Conservation (phyloP, 2,888 invertebrate species). For the Euproctis similis region DNA sequence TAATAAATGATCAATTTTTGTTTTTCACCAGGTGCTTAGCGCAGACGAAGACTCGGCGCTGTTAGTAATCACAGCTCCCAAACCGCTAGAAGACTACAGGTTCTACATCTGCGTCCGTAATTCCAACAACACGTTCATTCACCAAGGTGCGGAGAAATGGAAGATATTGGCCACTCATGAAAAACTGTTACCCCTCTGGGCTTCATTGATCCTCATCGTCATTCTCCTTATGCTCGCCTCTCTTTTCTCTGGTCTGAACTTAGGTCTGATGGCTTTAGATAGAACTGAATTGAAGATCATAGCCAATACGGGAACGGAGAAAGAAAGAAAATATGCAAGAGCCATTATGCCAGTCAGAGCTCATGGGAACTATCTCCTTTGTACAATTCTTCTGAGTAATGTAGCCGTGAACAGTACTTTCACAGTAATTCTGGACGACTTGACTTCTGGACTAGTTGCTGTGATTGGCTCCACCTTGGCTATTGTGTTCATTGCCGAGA, state of each 20-base stretch:
- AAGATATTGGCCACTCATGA: conserved; percentile 81
- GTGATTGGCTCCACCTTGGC: conserved; percentile 93
- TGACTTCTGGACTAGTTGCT: conserved; percentile 94
- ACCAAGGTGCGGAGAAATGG: conserved; percentile 80
- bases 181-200: conserved; percentile 86
- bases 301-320: conserved; percentile 91
- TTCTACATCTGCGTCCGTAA: conserved; percentile 62
- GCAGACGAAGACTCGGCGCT: conserved; percentile 40
- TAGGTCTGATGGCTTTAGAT: conserved; percentile 97
- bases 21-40: conserved; percentile 38
- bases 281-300: conserved; percentile 96
- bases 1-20: no score
- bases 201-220: conserved; percentile 82
- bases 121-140: conserved; percentile 58
- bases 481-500: conserved; percentile 98
- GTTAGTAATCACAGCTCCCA: conserved; percentile 44
- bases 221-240: conserved; percentile 90
- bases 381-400: conserved; percentile 86
- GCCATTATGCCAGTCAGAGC: conserved; percentile 94
- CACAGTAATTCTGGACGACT: conserved; percentile 95
- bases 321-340: conserved; percentile 88
- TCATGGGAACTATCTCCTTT: conserved; percentile 94
- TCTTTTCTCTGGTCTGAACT: conserved; percentile 96
- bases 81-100: conserved; percentile 42
- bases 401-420: conserved; percentile 97